These are phyloP conservation scores for Zootermopsis nevadensis DNA, from an alignment of 2,888 invertebrate genomes.

Conservation along the genomic window DNA sequence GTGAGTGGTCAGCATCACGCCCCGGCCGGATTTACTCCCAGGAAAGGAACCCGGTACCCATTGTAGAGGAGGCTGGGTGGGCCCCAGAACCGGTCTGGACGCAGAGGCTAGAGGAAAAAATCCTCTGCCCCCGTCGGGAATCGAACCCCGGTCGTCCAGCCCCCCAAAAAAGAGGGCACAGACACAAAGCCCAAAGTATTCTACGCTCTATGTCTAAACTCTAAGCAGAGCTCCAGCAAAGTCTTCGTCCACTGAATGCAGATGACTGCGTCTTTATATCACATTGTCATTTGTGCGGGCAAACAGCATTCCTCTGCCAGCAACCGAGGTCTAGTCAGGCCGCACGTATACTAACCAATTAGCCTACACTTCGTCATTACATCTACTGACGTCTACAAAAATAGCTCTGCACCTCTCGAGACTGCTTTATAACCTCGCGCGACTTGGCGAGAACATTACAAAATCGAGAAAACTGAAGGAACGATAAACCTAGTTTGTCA, in stretches of 20 bases:
- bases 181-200: too few relatives aligned
- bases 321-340: neutral
- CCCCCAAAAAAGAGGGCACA: too few relatives aligned
- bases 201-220: neutral
- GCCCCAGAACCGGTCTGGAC: too few relatives aligned
- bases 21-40: too few relatives aligned
- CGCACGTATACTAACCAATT: slow-evolving; percentile 1
- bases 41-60: too few relatives aligned
- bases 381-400: neutral
- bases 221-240: neutral
- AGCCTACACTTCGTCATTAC: neutral
- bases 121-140: too few relatives aligned
- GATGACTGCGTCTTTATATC: neutral
- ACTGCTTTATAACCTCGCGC: neutral
- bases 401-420: neutral
- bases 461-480: too few relatives aligned
- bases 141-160: too few relatives aligned
- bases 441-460: neutral
- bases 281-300: neutral
- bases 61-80: too few relatives aligned
- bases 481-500: too few relatives aligned
- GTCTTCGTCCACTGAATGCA: neutral
- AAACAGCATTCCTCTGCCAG: neutral
- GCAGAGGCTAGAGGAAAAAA: too few relatives aligned
- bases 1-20: too few relatives aligned